A percentile compares a stretch with the other conserved stretches of the same genome.
phyloP scores from a whole-genome alignment of 2,888 invertebrate species.

The Sarcophaga variegata region DNA sequence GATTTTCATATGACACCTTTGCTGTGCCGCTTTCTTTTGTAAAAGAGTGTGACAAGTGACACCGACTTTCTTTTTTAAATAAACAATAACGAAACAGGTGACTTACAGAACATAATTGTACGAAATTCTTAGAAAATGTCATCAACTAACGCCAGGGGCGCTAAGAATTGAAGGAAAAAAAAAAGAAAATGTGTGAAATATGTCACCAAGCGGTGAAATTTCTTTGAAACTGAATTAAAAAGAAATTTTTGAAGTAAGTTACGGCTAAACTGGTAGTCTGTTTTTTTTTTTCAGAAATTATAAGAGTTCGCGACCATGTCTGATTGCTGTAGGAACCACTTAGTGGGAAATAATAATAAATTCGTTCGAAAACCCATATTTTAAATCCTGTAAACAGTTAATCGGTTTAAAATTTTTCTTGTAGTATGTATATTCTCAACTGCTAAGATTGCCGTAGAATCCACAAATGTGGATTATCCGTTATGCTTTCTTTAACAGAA shows the following conservation, averaged over 20 bases:
- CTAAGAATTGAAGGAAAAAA: background rate
- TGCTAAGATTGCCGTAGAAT: too few species aligned
- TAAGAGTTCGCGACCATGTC: too few species aligned
- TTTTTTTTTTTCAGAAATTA: background rate
- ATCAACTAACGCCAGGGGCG: slow-evolving; percentile 6
- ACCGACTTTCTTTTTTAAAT: background rate
- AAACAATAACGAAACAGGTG: too few species aligned
- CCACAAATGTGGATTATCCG: too few species aligned
- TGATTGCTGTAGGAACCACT: background rate
- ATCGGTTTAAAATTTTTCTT: too few species aligned
- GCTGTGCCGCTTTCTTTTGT: background rate
- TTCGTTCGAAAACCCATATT: background rate
- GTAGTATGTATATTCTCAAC: too few species aligned
- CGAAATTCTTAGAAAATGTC: background rate
- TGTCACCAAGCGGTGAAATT: background rate
- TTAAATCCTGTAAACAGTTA: too few species aligned
- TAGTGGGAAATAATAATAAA: background rate
- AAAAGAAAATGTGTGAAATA: background rate
- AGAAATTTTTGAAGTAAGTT: slow-evolving; percentile 8
- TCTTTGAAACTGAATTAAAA: background rate
- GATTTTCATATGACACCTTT: slow-evolving; percentile 13
- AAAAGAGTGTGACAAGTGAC: slow-evolving; percentile 24
- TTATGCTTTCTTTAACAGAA: too few species aligned
- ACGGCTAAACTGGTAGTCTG: background rate
- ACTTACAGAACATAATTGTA: too few species aligned